These are phyloP conservation scores for Apogon talboti DNA, from an alignment of 2,797 vertebrate genomes.

Conservation along the genomic window DNA sequence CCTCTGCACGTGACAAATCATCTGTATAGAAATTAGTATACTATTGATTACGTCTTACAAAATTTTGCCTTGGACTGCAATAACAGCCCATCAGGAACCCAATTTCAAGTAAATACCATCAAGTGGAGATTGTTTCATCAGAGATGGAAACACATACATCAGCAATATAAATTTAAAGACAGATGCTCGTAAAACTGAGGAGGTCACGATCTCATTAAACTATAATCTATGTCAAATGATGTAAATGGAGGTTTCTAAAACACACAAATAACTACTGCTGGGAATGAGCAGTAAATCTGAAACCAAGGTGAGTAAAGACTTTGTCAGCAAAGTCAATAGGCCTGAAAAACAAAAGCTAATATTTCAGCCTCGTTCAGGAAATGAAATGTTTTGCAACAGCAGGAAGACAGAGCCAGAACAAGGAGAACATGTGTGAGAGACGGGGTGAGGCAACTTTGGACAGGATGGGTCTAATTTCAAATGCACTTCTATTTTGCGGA, in stretches of 20 bases:
- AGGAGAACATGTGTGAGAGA: constrained; percentile 62
- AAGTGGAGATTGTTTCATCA: constrained; percentile 11
- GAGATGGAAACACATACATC: background rate
- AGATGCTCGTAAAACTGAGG: constrained; percentile 39
- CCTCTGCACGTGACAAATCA: background rate
- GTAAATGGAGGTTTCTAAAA: constrained; percentile 43
- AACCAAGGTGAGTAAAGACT: constrained; percentile 61
- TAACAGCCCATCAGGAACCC: constrained; percentile 9
- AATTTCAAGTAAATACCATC: constrained; percentile 17
- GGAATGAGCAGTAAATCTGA: constrained; percentile 38
- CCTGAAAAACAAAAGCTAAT: constrained; percentile 74
- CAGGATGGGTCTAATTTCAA: constrained; percentile 47
- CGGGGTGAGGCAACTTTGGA: constrained; percentile 39
- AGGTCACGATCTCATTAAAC: constrained; percentile 43
- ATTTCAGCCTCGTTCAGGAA: constrained; percentile 77
- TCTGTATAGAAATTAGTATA: constrained; percentile 14
- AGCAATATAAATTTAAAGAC: constrained; percentile 31
- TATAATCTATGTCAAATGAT: constrained; percentile 27
- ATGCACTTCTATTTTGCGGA: constrained; percentile 16
- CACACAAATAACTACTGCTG: constrained; percentile 35
- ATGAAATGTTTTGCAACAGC: constrained; percentile 81
- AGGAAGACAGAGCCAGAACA: constrained; percentile 64
- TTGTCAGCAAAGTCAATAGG: constrained; percentile 69
- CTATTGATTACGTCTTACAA: constrained; percentile 12
- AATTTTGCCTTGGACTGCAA: constrained; percentile 22